Percentiles rank a stretch among this genome's conserved stretches.
Evolutionary conservation across 2,113 vertebrate genomes (phyloP).

Genomic region (Phyllostomus discolor): DNA sequence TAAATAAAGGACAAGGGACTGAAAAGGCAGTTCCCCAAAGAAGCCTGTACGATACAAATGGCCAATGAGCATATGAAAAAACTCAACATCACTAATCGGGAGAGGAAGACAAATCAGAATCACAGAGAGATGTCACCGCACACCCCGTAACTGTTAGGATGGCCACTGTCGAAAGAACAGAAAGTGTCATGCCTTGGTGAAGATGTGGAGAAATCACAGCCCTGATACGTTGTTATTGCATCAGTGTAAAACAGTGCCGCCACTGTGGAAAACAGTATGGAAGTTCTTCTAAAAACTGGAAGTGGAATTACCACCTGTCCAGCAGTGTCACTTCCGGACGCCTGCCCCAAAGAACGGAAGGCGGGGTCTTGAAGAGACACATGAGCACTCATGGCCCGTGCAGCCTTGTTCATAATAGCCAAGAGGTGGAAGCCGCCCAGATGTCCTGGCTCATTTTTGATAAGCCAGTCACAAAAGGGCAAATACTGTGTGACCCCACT

Average conservation of each 20-base stretch:
- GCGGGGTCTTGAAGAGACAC: not conserved
- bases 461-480: not conserved
- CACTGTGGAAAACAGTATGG: not conserved
- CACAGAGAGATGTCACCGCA: not conserved
- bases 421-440: not conserved
- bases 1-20: not conserved
- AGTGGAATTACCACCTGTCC: not conserved
- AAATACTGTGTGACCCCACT: not conserved
- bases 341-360: not conserved
- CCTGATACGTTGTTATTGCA: not conserved
- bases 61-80: not conserved
- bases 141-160: not conserved
- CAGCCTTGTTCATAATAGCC: not conserved
- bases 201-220: not conserved
- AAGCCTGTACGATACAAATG: not conserved
- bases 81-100: not conserved
- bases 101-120: not conserved
- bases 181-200: not conserved
- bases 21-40: not conserved
- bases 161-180: not conserved
- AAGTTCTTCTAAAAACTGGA: not conserved
- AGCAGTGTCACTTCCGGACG: not conserved
- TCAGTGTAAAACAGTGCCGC: not conserved
- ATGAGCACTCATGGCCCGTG: not conserved
- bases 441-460: not conserved